Evolutionary conservation across 2,797 vertebrate genomes (phyloP).

Genomic region (Astyanax mexicanus): DNA sequence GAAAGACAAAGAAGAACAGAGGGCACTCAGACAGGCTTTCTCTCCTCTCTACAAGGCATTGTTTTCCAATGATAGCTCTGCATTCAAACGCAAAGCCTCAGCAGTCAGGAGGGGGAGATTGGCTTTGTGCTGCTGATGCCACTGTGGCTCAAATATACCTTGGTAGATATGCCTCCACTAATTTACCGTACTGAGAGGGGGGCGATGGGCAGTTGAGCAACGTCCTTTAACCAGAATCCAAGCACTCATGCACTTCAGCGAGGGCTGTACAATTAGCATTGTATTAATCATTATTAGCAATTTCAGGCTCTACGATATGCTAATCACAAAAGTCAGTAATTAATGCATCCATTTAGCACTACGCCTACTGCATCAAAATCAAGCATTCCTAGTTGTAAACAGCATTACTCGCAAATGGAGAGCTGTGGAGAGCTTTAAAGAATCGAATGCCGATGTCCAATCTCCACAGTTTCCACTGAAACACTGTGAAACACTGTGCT

Average conservation of each 20-base stretch:
- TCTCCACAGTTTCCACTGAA: constrained; percentile 11
- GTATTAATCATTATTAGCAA: constrained; percentile 36
- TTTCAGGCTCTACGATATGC: constrained; percentile 22
- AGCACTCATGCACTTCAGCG: constrained; percentile 18
- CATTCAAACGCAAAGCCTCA: constrained; percentile 48
- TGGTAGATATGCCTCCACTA: constrained; percentile 18
- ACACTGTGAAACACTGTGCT: neutral
- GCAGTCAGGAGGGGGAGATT: constrained; percentile 28
- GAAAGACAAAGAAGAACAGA: constrained; percentile 54
- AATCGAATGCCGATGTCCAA: constrained; percentile 32
- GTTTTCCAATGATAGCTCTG: constrained; percentile 47
- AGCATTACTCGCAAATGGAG: constrained; percentile 33
- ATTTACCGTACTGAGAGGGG: neutral
- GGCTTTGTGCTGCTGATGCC: constrained; percentile 40
- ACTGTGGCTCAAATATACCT: constrained; percentile 24
- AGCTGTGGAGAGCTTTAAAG: constrained; percentile 14
- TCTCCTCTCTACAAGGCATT: constrained; percentile 43
- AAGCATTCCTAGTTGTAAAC: constrained; percentile 31
- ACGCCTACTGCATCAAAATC: constrained; percentile 40
- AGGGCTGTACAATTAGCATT: constrained; percentile 22
- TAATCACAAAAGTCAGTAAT: constrained; percentile 32
- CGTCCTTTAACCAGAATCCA: constrained; percentile 23
- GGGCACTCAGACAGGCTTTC: constrained; percentile 47
- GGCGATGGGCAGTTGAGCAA: too few species aligned
- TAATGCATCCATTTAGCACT: constrained; percentile 43